phyloP scores from a whole-genome alignment of 37 sponge, comb jelly and placozoan species.

The Eunapius fragilis region DNA sequence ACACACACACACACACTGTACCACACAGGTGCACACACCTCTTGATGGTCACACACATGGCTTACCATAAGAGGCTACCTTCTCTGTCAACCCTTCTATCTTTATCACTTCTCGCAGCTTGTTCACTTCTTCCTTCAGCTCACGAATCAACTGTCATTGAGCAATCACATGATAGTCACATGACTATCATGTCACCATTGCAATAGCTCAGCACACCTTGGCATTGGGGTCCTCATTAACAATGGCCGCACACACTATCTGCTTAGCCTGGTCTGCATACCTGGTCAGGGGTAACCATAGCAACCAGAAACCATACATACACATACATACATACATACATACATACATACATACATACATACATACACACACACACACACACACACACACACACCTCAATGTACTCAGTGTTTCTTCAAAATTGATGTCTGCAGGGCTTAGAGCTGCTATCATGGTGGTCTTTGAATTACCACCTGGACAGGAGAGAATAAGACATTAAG shows the following conservation, averaged over 20 bases:
- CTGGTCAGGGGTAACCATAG: slow-evolving; percentile 17
- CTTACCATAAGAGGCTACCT: slow-evolving; percentile 73
- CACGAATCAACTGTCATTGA: slow-evolving; percentile 77
- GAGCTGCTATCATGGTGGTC: slow-evolving; percentile 94
- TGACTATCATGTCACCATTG: background rate
- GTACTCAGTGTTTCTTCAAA: slow-evolving; percentile 96
- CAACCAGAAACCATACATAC: background rate
- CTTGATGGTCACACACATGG: background rate
- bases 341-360: too few relatives aligned
- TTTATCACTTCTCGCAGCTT: slow-evolving; percentile 83
- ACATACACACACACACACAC: background rate
- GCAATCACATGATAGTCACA: background rate
- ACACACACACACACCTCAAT: slow-evolving; percentile 51
- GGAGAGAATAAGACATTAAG: background rate
- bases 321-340: too few relatives aligned
- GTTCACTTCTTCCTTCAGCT: slow-evolving; percentile 88
- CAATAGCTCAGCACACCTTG: slow-evolving; percentile 49
- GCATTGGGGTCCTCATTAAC: slow-evolving; percentile 99
- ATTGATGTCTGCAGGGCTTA: slow-evolving; percentile 97
- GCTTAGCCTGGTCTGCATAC: slow-evolving; percentile 96
- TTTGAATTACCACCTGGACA: slow-evolving; percentile 74
- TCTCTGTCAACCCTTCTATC: slow-evolving; percentile 88
- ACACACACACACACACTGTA: background rate
- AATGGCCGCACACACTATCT: slow-evolving; percentile 94
- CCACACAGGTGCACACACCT: too few relatives aligned